Evolutionary conservation across 2,797 vertebrate species (phyloP).

Genomic region (Eutrigla gurnardus): DNA sequence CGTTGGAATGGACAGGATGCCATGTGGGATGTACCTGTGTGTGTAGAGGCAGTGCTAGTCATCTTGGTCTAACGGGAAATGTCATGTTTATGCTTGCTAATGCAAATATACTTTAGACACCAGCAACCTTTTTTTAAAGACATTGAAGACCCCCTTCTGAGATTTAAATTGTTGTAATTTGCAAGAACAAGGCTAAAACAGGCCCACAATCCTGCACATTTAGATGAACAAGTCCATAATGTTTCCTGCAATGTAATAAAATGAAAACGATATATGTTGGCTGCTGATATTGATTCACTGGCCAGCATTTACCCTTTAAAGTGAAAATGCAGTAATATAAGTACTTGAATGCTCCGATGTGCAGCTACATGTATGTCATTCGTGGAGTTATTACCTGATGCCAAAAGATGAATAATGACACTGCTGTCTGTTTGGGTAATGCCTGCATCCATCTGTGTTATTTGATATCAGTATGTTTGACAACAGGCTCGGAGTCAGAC

Average conservation of each 20-base stretch:
- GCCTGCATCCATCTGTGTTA: conserved; percentile 73
- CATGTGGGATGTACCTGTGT: conserved; percentile 32
- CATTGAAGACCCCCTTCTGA: neutral
- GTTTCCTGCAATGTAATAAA: neutral
- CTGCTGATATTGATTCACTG: conserved; percentile 3
- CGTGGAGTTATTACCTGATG: conserved; percentile 38
- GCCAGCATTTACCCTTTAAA: conserved; percentile 35
- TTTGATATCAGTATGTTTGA: conserved; percentile 74
- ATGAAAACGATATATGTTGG: neutral
- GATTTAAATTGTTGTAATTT: neutral
- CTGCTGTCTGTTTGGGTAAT: conserved; percentile 67
- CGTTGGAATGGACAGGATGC: conserved; percentile 54
- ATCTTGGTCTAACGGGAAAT: conserved; percentile 1
- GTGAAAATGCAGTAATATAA: conserved; percentile 47
- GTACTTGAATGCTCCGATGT: conserved; percentile 38
- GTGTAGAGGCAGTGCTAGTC: neutral
- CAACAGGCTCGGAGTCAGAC: conserved; percentile 61
- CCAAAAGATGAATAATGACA: conserved; percentile 66
- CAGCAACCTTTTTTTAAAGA: conserved; percentile 2
- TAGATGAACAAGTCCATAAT: neutral
- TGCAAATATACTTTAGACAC: neutral
- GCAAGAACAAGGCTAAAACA: neutral
- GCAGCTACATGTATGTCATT: conserved; percentile 50
- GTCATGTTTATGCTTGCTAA: conserved; percentile 21
- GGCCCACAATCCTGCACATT: neutral